Base-by-base conservation (phyloP, 2,797 vertebrate genomes). In the Dipus sagitta region DNA sequence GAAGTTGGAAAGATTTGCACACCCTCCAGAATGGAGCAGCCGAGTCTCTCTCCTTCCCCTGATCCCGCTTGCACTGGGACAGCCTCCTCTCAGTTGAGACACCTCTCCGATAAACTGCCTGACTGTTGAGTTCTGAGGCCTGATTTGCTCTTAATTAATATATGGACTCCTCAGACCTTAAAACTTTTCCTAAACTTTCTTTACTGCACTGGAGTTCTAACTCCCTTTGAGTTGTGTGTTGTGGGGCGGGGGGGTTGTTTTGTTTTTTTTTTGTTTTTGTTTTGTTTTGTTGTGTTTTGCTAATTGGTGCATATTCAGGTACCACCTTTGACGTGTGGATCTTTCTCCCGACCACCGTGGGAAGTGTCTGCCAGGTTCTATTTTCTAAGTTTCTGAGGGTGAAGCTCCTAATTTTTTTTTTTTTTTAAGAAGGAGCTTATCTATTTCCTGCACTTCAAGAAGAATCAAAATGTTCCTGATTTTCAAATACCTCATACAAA, bases 401-500 rank as follows among this genome's bases (percentile, higher is more conserved):
- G 74, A 97, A 97, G 98, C 92, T 98, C 92, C 93, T 81, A 1
- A 12, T 38, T 97, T 97, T 97, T 64, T 83, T 71, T 90, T 42
- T 82, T 67, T n/a, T 28, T 97, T 97, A 97, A 88, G 96, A 95
- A 90, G 93, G 96, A 98, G 97, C 97, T 97, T 90, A 96, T 98
- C 80, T 96, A 92, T 93, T 92, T 98, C 98, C 98, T 98, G 97
- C 98, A 97, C 97, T 97, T 98, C 98, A 96, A 96, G 96, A 98
- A 98, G 97, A 98, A 98, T 97, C 97, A 97, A 97, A 98, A 98
- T 98, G 98, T 98, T 98, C 98, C 98, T 98, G 98, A 98, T 98
- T 98, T 98, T 98, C 98, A 98, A 98, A 98, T 98, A 98, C 98
- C 98, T 98, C 98, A 98, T 96, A 94, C 96, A 97, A 96, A 84